Evolutionary conservation across 2,888 invertebrate genomes (phyloP).

Genomic region (Chloroclystis v-ata): DNA sequence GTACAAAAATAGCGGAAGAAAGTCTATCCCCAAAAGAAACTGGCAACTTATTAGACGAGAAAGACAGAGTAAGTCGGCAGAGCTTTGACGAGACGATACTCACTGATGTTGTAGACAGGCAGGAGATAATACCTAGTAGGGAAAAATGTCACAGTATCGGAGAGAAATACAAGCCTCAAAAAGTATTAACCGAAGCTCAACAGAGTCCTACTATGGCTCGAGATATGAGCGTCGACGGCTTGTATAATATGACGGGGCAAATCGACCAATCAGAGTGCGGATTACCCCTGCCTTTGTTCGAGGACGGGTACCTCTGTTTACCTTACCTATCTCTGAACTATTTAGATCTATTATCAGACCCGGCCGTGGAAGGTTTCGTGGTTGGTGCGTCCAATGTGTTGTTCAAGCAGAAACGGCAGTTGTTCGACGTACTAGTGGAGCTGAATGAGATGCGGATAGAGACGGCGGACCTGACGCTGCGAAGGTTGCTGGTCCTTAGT

Average conservation of each 20-base stretch:
- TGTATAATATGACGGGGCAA: slow-evolving; percentile 82
- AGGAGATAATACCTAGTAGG: slow-evolving; percentile 53
- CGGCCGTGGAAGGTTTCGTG: slow-evolving; percentile 90
- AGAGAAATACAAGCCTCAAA: slow-evolving; percentile 68
- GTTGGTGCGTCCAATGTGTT: slow-evolving; percentile 99
- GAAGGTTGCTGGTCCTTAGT: slow-evolving; percentile 90
- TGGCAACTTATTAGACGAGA: slow-evolving; percentile 64
- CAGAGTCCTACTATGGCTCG: slow-evolving; percentile 80
- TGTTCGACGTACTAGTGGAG: slow-evolving; percentile 95
- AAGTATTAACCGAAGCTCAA: slow-evolving; percentile 58
- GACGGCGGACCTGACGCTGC: slow-evolving; percentile 86
- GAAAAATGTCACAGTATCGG: slow-evolving; percentile 74
- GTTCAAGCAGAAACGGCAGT: slow-evolving; percentile 95
- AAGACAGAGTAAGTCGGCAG: slow-evolving; percentile 64
- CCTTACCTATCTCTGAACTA: slow-evolving; percentile 97
- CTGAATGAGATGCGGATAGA: slow-evolving; percentile 92
- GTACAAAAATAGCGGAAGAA: slow-evolving; percentile 51
- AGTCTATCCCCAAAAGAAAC: slow-evolving; percentile 60
- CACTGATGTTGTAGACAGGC: slow-evolving; percentile 57
- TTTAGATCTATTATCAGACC: slow-evolving; percentile 92
- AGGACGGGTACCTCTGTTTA: slow-evolving; percentile 94
- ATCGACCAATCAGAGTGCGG: slow-evolving; percentile 87
- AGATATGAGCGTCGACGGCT: slow-evolving; percentile 81
- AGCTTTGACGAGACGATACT: slow-evolving; percentile 66
- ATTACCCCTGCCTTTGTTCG: slow-evolving; percentile 91